Conservation (phyloP, 2,888 invertebrate genomes). For the Acronicta alni region DNA sequence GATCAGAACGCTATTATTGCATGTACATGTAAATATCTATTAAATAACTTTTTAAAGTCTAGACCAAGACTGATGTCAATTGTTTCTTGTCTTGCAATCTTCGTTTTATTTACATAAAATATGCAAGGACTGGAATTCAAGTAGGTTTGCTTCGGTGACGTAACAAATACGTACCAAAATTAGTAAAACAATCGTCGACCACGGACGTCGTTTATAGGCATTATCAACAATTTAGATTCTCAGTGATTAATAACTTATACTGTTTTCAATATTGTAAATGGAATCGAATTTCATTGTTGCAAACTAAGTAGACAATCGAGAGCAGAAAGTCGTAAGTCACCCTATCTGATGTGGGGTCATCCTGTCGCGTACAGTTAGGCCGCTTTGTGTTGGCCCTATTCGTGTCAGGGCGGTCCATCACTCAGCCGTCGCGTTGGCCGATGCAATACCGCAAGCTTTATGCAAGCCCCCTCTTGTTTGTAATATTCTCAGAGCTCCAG, state of each 20-base stretch:
- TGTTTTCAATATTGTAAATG: conserved; percentile 63
- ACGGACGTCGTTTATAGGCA: conserved; percentile 79
- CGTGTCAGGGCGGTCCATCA: conserved; percentile 80
- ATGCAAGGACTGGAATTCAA: conserved; percentile 79
- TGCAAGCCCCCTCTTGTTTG: conserved; percentile 59
- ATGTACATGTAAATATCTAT: conserved; percentile 37
- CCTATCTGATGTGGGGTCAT: conserved; percentile 75
- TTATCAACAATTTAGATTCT: conserved; percentile 81
- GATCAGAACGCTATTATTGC: conserved; percentile 26
- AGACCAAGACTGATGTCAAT: conserved; percentile 69
- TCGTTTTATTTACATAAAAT: conserved; percentile 80
- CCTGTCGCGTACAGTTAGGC: conserved; percentile 82
- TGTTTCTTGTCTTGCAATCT: conserved; percentile 77
- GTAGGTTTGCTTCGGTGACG: conserved; percentile 78
- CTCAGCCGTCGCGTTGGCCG: conserved; percentile 61
- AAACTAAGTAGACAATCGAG: conserved; percentile 61
- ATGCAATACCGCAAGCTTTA: conserved; percentile 74
- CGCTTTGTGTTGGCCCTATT: conserved; percentile 79
- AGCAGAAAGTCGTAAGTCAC: conserved; percentile 70
- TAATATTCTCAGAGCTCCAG: conserved; percentile 43
- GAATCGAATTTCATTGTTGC: conserved; percentile 59
- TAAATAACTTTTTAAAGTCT: conserved; percentile 60
- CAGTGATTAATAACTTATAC: conserved; percentile 73
- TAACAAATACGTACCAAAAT: conserved; percentile 78
- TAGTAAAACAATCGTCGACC: conserved; percentile 81